Conservation (phyloP, 2,113 vertebrate species). For the Caretta caretta region DNA sequence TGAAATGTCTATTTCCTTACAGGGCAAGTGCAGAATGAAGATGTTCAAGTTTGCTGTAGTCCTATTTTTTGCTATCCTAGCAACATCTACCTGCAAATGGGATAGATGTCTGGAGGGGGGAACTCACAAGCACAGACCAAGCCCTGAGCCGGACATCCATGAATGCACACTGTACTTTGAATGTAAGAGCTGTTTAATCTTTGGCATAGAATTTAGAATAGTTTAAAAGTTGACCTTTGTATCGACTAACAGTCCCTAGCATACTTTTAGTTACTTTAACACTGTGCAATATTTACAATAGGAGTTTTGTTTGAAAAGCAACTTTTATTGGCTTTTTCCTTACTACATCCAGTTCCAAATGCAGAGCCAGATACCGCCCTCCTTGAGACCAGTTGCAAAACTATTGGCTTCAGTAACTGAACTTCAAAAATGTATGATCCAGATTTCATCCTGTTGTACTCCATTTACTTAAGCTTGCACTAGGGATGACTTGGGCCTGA, state of each 20-base stretch:
- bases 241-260: background rate
- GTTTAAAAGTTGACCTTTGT: background rate
- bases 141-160: constrained; percentile 62
- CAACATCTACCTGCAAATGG: constrained; percentile 9
- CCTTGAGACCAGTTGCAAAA: background rate
- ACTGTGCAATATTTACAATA: background rate
- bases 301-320: background rate
- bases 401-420: background rate
- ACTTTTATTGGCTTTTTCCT: background rate
- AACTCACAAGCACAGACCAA: constrained; percentile 71
- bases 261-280: background rate
- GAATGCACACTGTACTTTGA: constrained; percentile 76
- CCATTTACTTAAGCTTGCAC: background rate
- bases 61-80: constrained; percentile 38
- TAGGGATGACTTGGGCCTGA: background rate
- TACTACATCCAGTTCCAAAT: background rate
- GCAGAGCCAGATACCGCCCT: background rate
- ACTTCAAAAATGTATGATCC: background rate
- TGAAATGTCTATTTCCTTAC: background rate
- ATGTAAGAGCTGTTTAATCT: constrained; percentile 68
- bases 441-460: background rate
- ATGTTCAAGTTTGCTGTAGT: constrained; percentile 60
- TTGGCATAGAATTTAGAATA: background rate
- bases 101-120: constrained; percentile 63
- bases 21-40: constrained; percentile 24